Conservation (phyloP, 2,888 invertebrate species). For the Brassicogethes aeneus region DNA sequence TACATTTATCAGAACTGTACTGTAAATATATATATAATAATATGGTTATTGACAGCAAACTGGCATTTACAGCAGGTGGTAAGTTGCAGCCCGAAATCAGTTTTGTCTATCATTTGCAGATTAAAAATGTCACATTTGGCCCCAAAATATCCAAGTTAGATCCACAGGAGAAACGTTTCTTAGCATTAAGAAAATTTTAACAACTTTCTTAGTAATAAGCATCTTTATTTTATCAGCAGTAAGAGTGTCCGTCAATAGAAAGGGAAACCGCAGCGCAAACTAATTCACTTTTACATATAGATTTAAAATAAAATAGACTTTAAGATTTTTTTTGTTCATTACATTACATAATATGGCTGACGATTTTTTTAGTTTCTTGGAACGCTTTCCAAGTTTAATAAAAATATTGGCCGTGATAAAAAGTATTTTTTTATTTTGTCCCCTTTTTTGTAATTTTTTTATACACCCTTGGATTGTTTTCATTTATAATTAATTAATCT, state of each 20-base stretch:
- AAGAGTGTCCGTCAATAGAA: conserved; percentile 10
- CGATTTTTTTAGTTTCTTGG: conserved; percentile 5
- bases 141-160: conserved; percentile 14
- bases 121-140: conserved; percentile 26
- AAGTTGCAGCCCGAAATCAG: conserved; percentile 33
- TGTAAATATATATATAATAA: too few relatives aligned
- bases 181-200: conserved; percentile 24
- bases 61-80: conserved; percentile 25
- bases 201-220: conserved; percentile 22
- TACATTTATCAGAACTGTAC: too few relatives aligned
- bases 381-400: neutral
- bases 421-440: neutral
- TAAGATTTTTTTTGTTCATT: conserved; percentile 17
- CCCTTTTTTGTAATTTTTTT: conserved; percentile 1
- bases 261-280: conserved; percentile 7
- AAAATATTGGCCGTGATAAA: neutral
- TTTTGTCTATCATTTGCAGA: conserved; percentile 38
- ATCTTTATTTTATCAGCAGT: conserved; percentile 15
- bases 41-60: conserved; percentile 15
- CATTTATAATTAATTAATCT: conserved; percentile 4
- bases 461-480: conserved; percentile 15
- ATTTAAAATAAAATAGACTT: conserved; percentile 17
- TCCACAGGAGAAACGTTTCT: conserved; percentile 22
- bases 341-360: conserved; percentile 11
- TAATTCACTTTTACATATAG: conserved; percentile 10